Percentiles rank a stretch among this genome's conserved stretches.
These are phyloP conservation scores for Sycobia sp. DNA, from an alignment of 1,140 invertebrate genomes.

Conservation along the genomic window DNA sequence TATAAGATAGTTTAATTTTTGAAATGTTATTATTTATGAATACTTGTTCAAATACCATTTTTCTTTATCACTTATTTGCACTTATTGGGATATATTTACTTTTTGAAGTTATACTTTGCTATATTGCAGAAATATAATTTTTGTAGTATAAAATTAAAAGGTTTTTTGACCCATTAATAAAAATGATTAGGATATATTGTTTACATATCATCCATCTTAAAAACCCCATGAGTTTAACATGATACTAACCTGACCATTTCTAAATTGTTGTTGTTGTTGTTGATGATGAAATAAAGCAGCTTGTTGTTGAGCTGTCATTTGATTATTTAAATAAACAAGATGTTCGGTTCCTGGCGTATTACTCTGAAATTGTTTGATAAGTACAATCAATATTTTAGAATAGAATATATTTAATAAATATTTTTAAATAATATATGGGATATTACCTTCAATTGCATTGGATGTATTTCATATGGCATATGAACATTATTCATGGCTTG, in stretches of 20 bases:
- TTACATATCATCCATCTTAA: too few relatives aligned
- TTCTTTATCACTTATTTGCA: too few relatives aligned
- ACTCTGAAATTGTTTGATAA: constrained; percentile 59
- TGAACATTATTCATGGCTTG: constrained; percentile 66
- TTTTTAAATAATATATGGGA: neutral
- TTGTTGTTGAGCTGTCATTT: constrained; percentile 68
- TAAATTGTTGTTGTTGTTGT: constrained; percentile 68
- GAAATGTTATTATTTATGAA: too few relatives aligned
- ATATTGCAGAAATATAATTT: too few relatives aligned
- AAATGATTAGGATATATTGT: too few relatives aligned
- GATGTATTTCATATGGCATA: constrained; percentile 64
- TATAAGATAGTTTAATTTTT: too few relatives aligned
- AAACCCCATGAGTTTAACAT: too few relatives aligned
- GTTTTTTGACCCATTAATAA: too few relatives aligned
- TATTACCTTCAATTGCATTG: constrained; percentile 66
- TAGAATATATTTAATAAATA: neutral
- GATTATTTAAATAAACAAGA: constrained; percentile 70
- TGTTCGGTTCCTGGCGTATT: constrained; percentile 68
- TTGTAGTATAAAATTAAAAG: too few relatives aligned
- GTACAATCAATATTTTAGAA: neutral
- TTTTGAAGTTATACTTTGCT: too few relatives aligned
- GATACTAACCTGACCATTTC: constrained; percentile 60
- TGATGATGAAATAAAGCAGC: constrained; percentile 67
- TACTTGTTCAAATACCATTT: too few relatives aligned
- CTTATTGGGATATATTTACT: too few relatives aligned